Base-by-base conservation (phyloP, 2,113 vertebrate species). In the Poecile atricapillus region DNA sequence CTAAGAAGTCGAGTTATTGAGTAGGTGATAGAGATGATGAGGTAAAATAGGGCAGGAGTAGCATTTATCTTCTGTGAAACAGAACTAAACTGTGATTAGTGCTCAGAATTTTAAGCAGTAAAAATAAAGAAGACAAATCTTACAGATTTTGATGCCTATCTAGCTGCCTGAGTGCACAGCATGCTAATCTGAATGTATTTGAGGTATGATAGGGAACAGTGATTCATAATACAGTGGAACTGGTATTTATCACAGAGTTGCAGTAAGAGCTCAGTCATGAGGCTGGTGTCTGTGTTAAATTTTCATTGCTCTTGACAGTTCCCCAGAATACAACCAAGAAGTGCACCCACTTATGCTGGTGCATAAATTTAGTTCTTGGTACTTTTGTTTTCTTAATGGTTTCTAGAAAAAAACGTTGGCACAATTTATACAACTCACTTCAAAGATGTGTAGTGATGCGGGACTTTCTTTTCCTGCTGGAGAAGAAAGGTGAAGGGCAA, bases 401-500 rank as follows among this genome's bases (percentile, higher is more conserved):
- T 85, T 86, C 44, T 81, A 35, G 39, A 28, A 55, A 20, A 76
- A 85, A 70, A 47, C 0, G 0, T 3, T 47, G 31, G 10, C 49
- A 27, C 6, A 55, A 11, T 49, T 77, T 22, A 20, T 2, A 23
- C 0, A 2, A 25, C 13, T 80, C 3, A 1, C 13, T 88, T 83
- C 22, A 33, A 21, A 67, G 33, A 20, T 22, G 7, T 20, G 12
- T 31, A 23, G 20, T 44, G 15, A 20, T 19, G 27, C 27, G n/a
- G 37, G 14, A 43, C 46, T 56, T 60, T 35, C 13, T 2, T 68
- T 23, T 58, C 7, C 15, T 71, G 3, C 11, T 59, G 31, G 19
- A 59, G n/a, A 59, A 37, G 15, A 21, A 39, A 83, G 13, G 13
- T 67, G 49, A 37, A 62, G 24, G 20, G 24, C 20, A 37, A 64